phyloP scores from a whole-genome alignment of 1,140 invertebrate genomes.

The Tigriopus japonicus region DNA sequence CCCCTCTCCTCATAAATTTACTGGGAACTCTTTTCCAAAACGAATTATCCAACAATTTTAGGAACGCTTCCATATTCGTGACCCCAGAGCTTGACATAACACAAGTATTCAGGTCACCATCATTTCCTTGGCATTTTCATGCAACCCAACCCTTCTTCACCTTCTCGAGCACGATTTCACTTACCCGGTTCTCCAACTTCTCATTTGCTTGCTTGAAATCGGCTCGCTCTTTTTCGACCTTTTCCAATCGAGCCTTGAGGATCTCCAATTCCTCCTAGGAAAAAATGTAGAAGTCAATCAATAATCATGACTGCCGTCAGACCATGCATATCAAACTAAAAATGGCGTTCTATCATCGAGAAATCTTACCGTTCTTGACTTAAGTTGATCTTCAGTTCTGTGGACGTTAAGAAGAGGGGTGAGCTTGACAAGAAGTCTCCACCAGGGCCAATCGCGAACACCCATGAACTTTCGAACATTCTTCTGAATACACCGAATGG shows the following conservation, averaged over 20 bases:
- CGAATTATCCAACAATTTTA: no score
- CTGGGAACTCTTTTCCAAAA: no score
- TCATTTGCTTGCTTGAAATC: conserved; percentile 70
- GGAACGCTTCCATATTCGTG: no score
- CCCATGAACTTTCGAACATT: conserved; percentile 77
- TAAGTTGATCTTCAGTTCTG: conserved; percentile 71
- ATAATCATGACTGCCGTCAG: no score
- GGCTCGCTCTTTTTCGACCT: conserved; percentile 60
- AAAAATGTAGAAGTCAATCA: conserved; percentile 18
- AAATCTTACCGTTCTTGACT: conserved; percentile 22
- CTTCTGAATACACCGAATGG: conserved; percentile 66
- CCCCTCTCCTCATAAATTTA: no score
- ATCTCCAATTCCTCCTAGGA: conserved; percentile 61
- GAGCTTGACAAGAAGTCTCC: conserved; percentile 71
- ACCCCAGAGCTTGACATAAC: no score
- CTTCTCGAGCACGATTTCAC: conserved; percentile 19
- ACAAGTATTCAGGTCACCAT: no score
- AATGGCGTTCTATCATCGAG: not conserved
- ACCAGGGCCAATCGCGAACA: conserved; percentile 86
- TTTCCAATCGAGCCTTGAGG: conserved; percentile 59
- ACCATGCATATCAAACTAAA: no score
- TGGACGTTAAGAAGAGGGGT: conserved; percentile 77
- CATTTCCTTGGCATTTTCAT: no score
- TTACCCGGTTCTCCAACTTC: conserved; percentile 71
- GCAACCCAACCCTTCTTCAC: no score